Percentiles rank a stretch among this genome's conserved stretches.
These are phyloP conservation scores for Tyrannus savana DNA, from an alignment of 2,113 vertebrate genomes.

Conservation along the genomic window DNA sequence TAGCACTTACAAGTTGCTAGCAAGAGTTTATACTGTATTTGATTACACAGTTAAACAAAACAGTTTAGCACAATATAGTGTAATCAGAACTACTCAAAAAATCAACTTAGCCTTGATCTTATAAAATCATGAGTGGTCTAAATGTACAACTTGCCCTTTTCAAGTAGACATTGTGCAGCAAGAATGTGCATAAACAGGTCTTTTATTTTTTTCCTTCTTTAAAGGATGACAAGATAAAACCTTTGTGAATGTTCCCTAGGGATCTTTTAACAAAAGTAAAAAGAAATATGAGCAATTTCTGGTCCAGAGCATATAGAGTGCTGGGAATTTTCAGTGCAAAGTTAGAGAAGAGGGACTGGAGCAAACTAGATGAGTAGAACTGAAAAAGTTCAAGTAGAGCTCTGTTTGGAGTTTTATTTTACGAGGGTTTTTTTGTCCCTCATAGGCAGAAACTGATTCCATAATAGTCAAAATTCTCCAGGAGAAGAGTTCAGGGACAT, in stretches of 20 bases:
- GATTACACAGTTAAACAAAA: conserved; percentile 63
- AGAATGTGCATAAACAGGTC: not conserved
- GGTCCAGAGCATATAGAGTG: not conserved
- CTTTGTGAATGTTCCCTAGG: not conserved
- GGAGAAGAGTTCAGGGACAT: not conserved
- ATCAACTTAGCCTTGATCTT: conserved; percentile 63
- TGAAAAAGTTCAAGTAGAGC: not conserved
- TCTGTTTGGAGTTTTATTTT: not conserved
- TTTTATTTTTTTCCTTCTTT: not conserved
- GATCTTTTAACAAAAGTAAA: not conserved
- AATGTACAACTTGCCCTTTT: conserved; percentile 59
- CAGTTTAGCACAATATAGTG: conserved; percentile 51
- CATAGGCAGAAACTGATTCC: not conserved
- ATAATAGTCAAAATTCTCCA: not conserved
- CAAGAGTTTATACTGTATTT: conserved; percentile 60
- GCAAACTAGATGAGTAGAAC: not conserved
- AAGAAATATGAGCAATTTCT: not conserved
- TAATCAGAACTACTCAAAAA: conserved; percentile 71
- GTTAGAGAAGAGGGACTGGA: not conserved
- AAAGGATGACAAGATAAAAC: not conserved
- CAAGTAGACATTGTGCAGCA: conserved; percentile 19
- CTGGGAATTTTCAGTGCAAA: not conserved
- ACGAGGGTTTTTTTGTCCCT: not conserved
- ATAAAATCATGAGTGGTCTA: conserved; percentile 53
- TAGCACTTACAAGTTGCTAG: conserved; percentile 39